Conservation (phyloP, 2,797 vertebrate genomes). For the Pempheris klunzingeri region DNA sequence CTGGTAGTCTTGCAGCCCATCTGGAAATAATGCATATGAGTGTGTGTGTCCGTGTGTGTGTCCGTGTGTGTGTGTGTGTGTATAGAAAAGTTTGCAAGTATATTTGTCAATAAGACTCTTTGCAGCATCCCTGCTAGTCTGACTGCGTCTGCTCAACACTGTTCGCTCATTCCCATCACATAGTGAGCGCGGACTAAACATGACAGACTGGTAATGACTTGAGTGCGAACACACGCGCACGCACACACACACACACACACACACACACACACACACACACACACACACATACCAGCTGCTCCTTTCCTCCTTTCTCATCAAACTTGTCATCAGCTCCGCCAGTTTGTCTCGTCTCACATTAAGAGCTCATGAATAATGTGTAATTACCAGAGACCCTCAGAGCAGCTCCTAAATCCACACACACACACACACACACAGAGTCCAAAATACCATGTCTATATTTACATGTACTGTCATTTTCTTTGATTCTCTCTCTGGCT, state of each 20-base stretch:
- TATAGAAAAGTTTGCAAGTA: slow-evolving; percentile 42
- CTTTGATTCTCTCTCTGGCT: slow-evolving; percentile 1
- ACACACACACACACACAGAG: slow-evolving; percentile 30
- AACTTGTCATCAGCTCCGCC: slow-evolving; percentile 81
- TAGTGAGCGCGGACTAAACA: slow-evolving; percentile 65
- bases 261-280: slow-evolving; percentile 38
- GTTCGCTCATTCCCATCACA: slow-evolving; percentile 76
- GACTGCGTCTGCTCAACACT: slow-evolving; percentile 47
- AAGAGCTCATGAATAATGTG: slow-evolving; percentile 82
- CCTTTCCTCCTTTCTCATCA: slow-evolving; percentile 80
- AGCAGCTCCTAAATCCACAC: slow-evolving; percentile 58
- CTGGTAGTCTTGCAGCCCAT: background rate
- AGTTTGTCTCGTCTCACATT: slow-evolving; percentile 83
- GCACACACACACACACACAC: slow-evolving; percentile 27
- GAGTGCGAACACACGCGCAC: slow-evolving; percentile 49
- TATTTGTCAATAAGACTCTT: slow-evolving; percentile 47
- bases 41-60: slow-evolving; percentile 6
- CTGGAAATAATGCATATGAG: slow-evolving; percentile 19
- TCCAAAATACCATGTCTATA: slow-evolving; percentile 48
- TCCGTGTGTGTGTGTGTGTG: background rate
- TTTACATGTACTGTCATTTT: slow-evolving; percentile 42
- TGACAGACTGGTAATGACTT: slow-evolving; percentile 83
- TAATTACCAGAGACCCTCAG: slow-evolving; percentile 77
- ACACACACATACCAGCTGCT: slow-evolving; percentile 78
- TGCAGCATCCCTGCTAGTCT: slow-evolving; percentile 46